Evolutionary conservation across 2,797 vertebrate genomes (phyloP).

Genomic region (Bradypus variegatus): DNA sequence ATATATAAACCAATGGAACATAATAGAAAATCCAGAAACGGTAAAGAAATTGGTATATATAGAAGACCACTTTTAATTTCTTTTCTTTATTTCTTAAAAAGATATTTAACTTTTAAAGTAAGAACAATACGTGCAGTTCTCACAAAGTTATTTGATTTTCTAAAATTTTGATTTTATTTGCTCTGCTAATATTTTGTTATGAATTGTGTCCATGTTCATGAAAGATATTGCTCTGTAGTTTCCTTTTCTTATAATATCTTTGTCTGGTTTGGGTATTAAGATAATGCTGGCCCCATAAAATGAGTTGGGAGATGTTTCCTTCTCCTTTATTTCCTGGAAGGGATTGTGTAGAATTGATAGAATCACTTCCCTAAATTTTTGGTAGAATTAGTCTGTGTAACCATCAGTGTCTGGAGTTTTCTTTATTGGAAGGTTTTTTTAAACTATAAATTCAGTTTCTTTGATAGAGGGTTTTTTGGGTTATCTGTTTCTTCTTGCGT

Average conservation of each 20-base stretch:
- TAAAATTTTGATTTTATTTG: not conserved
- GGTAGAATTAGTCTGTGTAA: not conserved
- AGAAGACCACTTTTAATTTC: not conserved
- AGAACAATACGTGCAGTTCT: not conserved
- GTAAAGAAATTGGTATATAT: not conserved
- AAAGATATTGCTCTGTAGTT: not conserved
- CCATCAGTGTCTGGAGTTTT: not conserved
- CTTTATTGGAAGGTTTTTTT: not conserved
- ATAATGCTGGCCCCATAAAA: not conserved
- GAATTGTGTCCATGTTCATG: not conserved
- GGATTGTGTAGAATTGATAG: not conserved
- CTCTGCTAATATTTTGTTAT: not conserved
- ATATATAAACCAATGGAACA: not conserved
- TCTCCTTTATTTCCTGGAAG: not conserved
- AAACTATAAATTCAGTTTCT: not conserved
- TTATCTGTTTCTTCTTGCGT: not conserved
- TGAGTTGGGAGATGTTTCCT: not conserved
- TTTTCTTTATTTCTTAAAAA: not conserved
- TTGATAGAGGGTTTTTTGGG: not conserved
- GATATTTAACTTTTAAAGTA: not conserved
- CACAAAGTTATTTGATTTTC: not conserved
- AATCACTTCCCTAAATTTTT: not conserved
- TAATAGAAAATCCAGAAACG: not conserved
- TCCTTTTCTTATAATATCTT: not conserved
- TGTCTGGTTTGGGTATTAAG: not conserved